Conservation (phyloP, 2,113 vertebrate species). For the Coturnix japonica region DNA sequence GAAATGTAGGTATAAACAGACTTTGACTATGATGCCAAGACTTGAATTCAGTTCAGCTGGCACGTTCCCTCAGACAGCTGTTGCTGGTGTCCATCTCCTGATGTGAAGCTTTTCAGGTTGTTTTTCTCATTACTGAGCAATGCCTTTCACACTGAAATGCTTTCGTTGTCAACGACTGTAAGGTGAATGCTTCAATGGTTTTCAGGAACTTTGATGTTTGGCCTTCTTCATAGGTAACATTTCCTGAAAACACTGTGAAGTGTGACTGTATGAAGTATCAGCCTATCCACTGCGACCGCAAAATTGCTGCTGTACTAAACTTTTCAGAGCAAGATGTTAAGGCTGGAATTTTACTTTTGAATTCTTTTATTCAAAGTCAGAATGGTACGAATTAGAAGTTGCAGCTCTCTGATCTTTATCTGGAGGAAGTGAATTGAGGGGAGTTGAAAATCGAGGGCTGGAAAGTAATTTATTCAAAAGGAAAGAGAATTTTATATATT, state of each 20-base stretch:
- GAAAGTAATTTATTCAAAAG: conserved; percentile 31
- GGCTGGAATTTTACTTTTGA: neutral
- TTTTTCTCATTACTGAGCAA: neutral
- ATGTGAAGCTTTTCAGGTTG: neutral
- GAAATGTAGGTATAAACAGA: neutral
- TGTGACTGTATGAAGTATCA: neutral
- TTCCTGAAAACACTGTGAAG: neutral
- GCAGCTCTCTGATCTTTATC: conserved; percentile 6
- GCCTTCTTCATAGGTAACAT: neutral
- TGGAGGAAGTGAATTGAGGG: neutral
- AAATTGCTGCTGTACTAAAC: neutral
- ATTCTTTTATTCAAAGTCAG: neutral
- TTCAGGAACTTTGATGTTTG: neutral
- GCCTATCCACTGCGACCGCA: neutral
- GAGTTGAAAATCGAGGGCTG: neutral
- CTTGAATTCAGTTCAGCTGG: neutral
- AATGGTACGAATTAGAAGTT: neutral
- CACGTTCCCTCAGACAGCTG: accelerated
- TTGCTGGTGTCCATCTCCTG: neutral
- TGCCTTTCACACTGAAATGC: neutral
- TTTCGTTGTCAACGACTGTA: neutral
- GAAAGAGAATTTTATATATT: conserved; percentile 1
- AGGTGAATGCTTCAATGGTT: neutral
- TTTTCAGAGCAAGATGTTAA: neutral
- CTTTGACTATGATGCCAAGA: neutral